Base-by-base conservation (phyloP, 2,113 vertebrate species). In the Corydoras sp. region DNA sequence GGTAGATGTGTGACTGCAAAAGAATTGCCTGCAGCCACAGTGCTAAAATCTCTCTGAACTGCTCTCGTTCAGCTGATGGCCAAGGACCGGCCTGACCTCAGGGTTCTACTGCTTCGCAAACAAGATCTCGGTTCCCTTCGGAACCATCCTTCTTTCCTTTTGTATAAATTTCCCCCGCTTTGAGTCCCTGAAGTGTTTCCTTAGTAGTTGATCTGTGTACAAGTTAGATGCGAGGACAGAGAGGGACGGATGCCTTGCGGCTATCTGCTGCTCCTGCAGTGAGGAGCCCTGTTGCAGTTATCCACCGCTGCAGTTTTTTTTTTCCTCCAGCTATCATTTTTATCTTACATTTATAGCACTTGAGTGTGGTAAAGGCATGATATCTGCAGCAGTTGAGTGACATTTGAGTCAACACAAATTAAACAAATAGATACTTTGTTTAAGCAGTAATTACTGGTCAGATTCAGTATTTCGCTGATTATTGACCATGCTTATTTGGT, bases 21-120 rank as follows among this genome's bases (percentile, higher is more conserved):
- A 43, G 35, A 43, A 43, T 5, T 8, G 35, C 35, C 35, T 43
- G 35, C 35, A 43, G 35, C 10, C 51, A 53, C 51, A 14, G 5
- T 53, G 51, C 51, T 53, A 4, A 65, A 14, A 76, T 76, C 71
- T 53, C 70, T 62, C 35, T 77, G 75, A 79, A 77, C 79, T 69
- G 82, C 80, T 79, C 80, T 67, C 51, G 78, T 81, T 83, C 78
- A 81, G 79, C 83, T 85, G 82, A 84, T 80, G 80, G 76, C 75
- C 79, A 78, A 80, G 80, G 77, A 5, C 80, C 85, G 79, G 77
- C 77, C 73, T 80, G 78, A 80, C 83, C 62, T 76, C 82, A 59
- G 67, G 81, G 71, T n/a, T 15, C 54, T 56, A n/a, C 54, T 76
- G 77, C 73, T 76, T 83, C 83, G 81, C 76, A 83, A 81, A 69